Evolutionary conservation across 2,797 vertebrate genomes (phyloP).

Genomic region (Ataeniobius toweri): DNA sequence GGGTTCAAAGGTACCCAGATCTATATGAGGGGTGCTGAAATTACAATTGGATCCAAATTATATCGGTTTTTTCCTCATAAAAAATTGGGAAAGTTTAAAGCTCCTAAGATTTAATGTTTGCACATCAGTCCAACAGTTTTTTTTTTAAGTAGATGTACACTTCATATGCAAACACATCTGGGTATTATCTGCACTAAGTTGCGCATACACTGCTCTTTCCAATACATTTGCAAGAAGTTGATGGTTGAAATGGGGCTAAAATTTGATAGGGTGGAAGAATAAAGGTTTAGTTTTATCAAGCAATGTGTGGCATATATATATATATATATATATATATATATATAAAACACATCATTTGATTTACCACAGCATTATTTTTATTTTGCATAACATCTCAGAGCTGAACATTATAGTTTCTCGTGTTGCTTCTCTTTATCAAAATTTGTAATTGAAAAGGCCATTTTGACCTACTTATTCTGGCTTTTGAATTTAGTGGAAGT

Average conservation of each 20-base stretch:
- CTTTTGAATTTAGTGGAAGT: not conserved
- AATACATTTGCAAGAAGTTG: not conserved
- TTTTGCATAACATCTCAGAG: no score
- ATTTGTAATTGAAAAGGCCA: no score
- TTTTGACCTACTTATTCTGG: not conserved
- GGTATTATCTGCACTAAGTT: not conserved
- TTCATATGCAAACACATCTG: not conserved
- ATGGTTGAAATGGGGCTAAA: not conserved
- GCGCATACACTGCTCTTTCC: not conserved
- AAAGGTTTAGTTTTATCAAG: not conserved
- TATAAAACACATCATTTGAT: no score
- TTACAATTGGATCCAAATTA: not conserved
- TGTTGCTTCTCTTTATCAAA: no score
- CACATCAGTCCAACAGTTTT: not conserved
- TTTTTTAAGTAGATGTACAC: not conserved
- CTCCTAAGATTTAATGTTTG: not conserved
- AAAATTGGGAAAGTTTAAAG: not conserved
- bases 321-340: no score
- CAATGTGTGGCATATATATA: no score
- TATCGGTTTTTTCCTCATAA: not conserved
- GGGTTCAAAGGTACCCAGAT: no score
- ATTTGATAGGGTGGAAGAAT: not conserved
- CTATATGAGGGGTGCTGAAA: not conserved
- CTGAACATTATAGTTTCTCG: no score
- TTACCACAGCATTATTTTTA: no score